phyloP scores from a whole-genome alignment of 92 coral and sea anemone genomes.

The Siderastrea siderea region DNA sequence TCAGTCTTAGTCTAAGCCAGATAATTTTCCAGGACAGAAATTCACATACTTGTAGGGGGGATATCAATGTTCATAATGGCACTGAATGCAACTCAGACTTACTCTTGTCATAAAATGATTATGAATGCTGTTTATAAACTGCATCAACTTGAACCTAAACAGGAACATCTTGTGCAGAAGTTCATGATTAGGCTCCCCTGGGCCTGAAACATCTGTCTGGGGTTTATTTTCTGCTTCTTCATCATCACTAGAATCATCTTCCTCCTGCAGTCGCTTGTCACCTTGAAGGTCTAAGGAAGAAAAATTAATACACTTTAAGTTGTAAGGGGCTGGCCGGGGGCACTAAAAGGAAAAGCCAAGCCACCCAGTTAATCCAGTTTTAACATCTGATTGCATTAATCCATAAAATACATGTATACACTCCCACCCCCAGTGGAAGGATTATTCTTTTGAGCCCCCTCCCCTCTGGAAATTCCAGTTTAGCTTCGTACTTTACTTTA shows the following conservation, averaged over 20 bases:
- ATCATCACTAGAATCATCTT: constrained; percentile 42
- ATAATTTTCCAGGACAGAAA: too few relatives aligned
- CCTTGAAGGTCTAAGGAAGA: constrained; percentile 17
- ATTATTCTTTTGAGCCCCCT: too few relatives aligned
- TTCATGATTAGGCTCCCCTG: constrained; percentile 36
- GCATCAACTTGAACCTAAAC: constrained; percentile 92
- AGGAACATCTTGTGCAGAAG: constrained; percentile 88
- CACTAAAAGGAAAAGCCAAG: neutral
- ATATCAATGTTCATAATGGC: too few relatives aligned
- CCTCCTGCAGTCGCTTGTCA: neutral
- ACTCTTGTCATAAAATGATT: constrained; percentile 97
- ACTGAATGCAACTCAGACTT: constrained; percentile 7
- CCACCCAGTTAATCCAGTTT: too few relatives aligned
- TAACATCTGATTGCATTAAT: too few relatives aligned
- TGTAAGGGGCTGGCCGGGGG: neutral
- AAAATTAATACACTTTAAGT: too few relatives aligned
- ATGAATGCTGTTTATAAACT: constrained; percentile 95
- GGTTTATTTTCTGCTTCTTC: constrained; percentile 38
- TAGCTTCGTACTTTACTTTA: too few relatives aligned
- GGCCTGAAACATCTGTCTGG: neutral
- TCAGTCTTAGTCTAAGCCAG: too few relatives aligned
- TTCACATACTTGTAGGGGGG: too few relatives aligned
- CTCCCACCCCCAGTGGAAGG: too few relatives aligned
- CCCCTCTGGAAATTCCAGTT: too few relatives aligned
- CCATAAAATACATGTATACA: too few relatives aligned